Percentiles rank a stretch among this genome's conserved stretches.
Conservation (phyloP, 2,113 vertebrate species). For the Paratilapia polleni region DNA sequence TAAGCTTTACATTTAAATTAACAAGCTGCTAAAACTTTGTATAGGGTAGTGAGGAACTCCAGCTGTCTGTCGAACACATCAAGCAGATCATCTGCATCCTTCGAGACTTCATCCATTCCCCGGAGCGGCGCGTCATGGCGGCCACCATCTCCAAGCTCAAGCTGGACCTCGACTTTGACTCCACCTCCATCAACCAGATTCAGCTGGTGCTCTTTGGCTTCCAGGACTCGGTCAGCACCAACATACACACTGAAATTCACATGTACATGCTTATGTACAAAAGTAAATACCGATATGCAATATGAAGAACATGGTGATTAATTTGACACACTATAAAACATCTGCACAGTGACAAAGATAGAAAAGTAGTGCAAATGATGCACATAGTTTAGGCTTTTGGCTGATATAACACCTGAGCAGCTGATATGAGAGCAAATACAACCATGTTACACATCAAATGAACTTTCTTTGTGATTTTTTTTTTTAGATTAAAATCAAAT, state of each 20-base stretch:
- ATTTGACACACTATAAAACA: too few relatives aligned
- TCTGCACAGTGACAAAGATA: too few relatives aligned
- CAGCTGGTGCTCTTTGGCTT: slow-evolving; percentile 94
- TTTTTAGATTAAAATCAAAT: too few relatives aligned
- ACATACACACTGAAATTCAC: not conserved
- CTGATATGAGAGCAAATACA: too few relatives aligned
- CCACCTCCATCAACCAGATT: slow-evolving; percentile 92
- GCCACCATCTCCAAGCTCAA: slow-evolving; percentile 93
- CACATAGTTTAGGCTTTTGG: too few relatives aligned
- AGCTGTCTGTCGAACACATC: slow-evolving; percentile 89
- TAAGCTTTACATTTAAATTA: not conserved
- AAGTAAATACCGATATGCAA: not conserved
- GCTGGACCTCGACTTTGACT: slow-evolving; percentile 93
- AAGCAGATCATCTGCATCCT: slow-evolving; percentile 94
- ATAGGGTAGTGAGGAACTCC: slow-evolving; percentile 89
- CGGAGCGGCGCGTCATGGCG: slow-evolving; percentile 92
- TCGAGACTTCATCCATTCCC: slow-evolving; percentile 92
- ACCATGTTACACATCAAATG: too few relatives aligned
- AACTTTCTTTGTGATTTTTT: too few relatives aligned
- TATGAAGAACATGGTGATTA: too few relatives aligned
- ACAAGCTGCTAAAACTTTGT: not conserved
- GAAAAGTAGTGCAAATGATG: too few relatives aligned
- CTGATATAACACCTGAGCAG: too few relatives aligned
- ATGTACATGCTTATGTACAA: not conserved
- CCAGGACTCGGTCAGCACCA: slow-evolving; percentile 89